A percentile compares a stretch with the other conserved stretches of the same genome.
Evolutionary conservation across 2,888 invertebrate genomes (phyloP).

Genomic region (Glaucopsyche alexis): DNA sequence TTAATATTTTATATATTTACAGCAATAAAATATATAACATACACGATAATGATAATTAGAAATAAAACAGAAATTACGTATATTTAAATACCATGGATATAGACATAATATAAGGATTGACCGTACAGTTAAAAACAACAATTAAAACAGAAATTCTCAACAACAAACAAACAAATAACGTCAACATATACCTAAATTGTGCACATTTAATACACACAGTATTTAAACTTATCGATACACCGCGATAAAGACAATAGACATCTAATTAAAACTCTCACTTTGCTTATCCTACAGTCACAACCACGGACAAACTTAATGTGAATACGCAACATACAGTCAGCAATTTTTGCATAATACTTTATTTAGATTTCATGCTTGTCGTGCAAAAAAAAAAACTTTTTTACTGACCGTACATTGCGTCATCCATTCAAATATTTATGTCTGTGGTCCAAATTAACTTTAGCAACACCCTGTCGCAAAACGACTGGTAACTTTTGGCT

Average conservation of each 20-base stretch:
- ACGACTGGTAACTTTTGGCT: constrained; percentile 31
- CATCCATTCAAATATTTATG: neutral
- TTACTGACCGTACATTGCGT: neutral
- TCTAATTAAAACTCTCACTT: constrained; percentile 12
- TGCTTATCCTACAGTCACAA: constrained; percentile 1
- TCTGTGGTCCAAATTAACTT: neutral
- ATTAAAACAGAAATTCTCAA: neutral
- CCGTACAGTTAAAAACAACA: neutral
- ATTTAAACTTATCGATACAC: no score
- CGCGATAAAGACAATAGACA: neutral
- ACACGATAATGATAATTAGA: neutral
- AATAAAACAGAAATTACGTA: constrained; percentile 16
- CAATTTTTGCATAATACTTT: neutral
- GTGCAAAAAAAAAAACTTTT: neutral
- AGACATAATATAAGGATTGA: constrained; percentile 10
- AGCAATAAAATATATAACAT: neutral
- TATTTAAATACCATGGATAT: neutral
- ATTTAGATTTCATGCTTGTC: no score
- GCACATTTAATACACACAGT: neutral
- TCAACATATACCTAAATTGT: constrained; percentile 10
- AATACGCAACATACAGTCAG: neutral
- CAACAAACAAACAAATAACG: constrained; percentile 9
- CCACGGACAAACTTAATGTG: neutral
- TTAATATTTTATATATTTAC: neutral
- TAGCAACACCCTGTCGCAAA: constrained; percentile 23